These are phyloP conservation scores for Aethes cnicana DNA, from an alignment of 2,888 invertebrate genomes.

Conservation along the genomic window DNA sequence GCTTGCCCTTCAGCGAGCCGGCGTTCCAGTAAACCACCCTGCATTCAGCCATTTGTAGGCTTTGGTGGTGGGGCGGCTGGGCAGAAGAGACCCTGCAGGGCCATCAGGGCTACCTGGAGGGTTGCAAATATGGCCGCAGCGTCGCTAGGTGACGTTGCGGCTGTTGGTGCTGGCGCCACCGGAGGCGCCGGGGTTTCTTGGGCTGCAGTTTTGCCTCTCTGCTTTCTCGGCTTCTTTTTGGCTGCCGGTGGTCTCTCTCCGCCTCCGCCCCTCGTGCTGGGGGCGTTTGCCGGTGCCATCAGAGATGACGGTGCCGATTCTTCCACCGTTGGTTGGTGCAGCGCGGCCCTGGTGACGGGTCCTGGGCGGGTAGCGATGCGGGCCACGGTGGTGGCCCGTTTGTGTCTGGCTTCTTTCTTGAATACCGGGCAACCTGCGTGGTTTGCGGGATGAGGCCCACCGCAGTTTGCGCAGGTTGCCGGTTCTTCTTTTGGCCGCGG, in stretches of 20 bases:
- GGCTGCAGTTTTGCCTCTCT: not conserved
- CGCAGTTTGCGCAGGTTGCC: too few relatives aligned
- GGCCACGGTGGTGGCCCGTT: not conserved
- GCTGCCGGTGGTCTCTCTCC: not conserved
- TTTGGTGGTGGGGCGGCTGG: too few relatives aligned
- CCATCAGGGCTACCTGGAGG: too few relatives aligned
- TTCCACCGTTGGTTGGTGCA: not conserved
- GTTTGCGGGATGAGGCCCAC: not conserved
- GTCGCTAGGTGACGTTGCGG: not conserved
- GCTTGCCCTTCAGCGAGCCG: slow-evolving; percentile 24
- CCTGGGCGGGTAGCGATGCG: not conserved
- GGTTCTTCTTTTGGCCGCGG: too few relatives aligned
- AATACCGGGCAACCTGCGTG: not conserved
- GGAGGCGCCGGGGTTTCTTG: slow-evolving; percentile 10
- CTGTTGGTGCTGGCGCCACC: slow-evolving; percentile 20
- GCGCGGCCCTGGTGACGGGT: not conserved
- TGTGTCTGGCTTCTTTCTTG: not conserved
- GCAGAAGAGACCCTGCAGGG: too few relatives aligned
- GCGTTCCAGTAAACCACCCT: too few relatives aligned
- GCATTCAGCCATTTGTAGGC: too few relatives aligned
- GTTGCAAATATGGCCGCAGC: too few relatives aligned
- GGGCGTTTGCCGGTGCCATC: slow-evolving; percentile 8
- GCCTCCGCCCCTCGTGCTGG: not conserved
- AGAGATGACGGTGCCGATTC: not conserved
- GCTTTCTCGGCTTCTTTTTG: not conserved